Conservation (phyloP, 2,797 vertebrate genomes). For the Vespertilio murinus region DNA sequence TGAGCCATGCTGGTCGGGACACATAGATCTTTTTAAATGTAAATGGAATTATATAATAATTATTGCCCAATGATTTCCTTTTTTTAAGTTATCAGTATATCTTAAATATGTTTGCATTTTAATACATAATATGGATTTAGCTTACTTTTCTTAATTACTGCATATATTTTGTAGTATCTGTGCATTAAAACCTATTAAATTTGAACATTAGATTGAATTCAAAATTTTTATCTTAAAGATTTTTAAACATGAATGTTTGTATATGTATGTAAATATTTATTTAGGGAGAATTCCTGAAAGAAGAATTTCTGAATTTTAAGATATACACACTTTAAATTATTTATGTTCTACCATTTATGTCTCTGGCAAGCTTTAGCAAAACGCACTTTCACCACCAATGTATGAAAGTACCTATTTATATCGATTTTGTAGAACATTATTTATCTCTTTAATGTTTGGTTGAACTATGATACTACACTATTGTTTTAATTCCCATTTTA, state of each 20-base stretch:
- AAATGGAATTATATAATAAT: background rate
- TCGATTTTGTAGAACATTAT: background rate
- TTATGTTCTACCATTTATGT: background rate
- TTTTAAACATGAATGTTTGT: background rate
- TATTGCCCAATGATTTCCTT: background rate
- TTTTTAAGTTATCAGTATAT: background rate
- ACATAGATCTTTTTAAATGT: background rate
- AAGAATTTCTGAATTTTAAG: background rate
- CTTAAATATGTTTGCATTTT: background rate
- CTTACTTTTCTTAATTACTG: background rate
- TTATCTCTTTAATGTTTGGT: background rate
- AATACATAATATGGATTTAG: background rate
- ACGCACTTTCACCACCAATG: background rate
- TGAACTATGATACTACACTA: background rate
- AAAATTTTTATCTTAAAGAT: background rate
- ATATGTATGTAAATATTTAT: background rate
- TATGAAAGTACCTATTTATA: background rate
- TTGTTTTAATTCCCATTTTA: background rate
- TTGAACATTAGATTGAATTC: background rate
- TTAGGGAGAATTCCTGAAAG: background rate
- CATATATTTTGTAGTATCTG: background rate
- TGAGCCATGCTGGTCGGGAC: too few relatives aligned
- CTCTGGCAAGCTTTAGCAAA: background rate
- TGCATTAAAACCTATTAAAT: background rate
- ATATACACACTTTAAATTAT: background rate